Conservation (phyloP, 2,888 invertebrate genomes). For the Drosophila buzzatii region DNA sequence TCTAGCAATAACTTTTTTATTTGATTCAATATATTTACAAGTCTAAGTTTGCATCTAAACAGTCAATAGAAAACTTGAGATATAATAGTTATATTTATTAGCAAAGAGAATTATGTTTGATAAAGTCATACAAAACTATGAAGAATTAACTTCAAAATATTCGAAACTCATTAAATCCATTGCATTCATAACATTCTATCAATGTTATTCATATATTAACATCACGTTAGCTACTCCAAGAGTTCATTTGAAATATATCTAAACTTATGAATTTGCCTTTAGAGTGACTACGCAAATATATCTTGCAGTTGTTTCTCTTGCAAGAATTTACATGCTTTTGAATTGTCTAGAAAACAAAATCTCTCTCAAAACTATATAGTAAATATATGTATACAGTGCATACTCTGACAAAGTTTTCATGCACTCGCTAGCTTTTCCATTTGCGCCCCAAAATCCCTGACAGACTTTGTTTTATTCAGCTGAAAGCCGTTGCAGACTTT, state of each 20-base stretch:
- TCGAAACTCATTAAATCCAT: neutral
- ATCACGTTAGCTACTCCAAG: too few relatives aligned
- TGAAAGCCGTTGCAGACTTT: conserved; percentile 14
- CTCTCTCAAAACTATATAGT: neutral
- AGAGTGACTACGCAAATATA: neutral
- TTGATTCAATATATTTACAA: too few relatives aligned
- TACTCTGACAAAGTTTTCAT: neutral
- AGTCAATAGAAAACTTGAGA: too few relatives aligned
- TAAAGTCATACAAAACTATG: neutral
- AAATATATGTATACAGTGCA: neutral
- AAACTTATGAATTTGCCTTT: neutral
- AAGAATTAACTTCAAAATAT: neutral
- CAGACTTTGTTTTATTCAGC: conserved; percentile 4
- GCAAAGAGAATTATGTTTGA: too few relatives aligned
- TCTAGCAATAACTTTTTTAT: too few relatives aligned
- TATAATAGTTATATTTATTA: too few relatives aligned
- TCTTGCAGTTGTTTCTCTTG: neutral
- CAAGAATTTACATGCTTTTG: neutral
- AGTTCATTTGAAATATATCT: neutral
- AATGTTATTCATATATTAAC: neutral
- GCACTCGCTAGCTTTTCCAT: neutral
- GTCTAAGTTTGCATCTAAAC: too few relatives aligned
- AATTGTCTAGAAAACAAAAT: neutral
- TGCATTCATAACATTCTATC: neutral
- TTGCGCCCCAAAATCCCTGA: neutral